These are phyloP conservation scores for Maniola hyperantus DNA, from an alignment of 2,888 invertebrate genomes.

Conservation along the genomic window DNA sequence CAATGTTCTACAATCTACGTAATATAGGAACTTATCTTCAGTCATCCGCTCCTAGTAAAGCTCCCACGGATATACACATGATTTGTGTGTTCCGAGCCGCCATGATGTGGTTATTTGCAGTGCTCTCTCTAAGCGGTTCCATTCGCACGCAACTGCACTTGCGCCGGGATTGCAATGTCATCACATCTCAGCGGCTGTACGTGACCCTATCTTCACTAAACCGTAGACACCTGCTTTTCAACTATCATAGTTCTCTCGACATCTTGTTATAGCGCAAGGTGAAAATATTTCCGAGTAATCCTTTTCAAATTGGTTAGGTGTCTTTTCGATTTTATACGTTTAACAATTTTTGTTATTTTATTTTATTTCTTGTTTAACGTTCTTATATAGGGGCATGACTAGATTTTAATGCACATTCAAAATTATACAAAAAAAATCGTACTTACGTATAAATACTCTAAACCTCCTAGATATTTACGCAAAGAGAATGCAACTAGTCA, in stretches of 20 bases:
- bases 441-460: no score
- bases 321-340: conserved; percentile 11
- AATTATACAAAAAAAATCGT: no score
- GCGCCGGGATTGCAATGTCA: conserved; percentile 73
- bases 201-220: conserved; percentile 77
- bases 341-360: background rate
- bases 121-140: conserved; percentile 44
- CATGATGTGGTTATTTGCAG: conserved; percentile 37
- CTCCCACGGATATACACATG: conserved; percentile 19
- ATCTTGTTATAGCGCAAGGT: conserved; percentile 28
- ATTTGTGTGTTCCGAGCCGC: conserved; percentile 17
- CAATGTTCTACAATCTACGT: background rate
- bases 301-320: conserved; percentile 13
- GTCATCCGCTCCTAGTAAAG: background rate
- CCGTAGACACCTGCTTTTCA: conserved; percentile 76
- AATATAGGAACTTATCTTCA: background rate
- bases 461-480: no score
- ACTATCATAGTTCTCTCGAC: conserved; percentile 42
- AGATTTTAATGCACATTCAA: background rate
- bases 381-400: background rate
- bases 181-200: conserved; percentile 71
- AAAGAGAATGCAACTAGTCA: no score
- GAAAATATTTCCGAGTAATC: conserved; percentile 19
- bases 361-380: background rate
- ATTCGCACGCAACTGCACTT: conserved; percentile 60